Evolutionary conservation across 2,888 invertebrate genomes (phyloP).

Genomic region (Limnephilus lunatus): DNA sequence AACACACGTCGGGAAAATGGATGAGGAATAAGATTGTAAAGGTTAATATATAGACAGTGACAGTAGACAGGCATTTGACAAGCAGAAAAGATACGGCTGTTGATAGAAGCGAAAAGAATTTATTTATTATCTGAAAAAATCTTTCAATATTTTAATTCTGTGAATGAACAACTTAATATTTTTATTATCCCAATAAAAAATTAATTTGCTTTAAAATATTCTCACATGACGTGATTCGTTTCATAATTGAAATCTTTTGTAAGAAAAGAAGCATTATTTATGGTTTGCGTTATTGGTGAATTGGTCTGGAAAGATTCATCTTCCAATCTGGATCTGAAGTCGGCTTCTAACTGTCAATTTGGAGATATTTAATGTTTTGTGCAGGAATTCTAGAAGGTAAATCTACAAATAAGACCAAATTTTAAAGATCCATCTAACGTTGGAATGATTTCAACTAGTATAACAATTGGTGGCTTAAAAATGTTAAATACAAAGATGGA

Average conservation of each 20-base stretch:
- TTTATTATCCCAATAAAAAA: not conserved
- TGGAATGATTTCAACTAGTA: not conserved
- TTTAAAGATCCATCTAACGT: not conserved
- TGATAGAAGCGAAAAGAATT: slow-evolving; percentile 26
- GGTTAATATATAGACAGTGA: slow-evolving; percentile 49
- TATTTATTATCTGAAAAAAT: slow-evolving; percentile 36
- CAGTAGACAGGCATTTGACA: slow-evolving; percentile 48
- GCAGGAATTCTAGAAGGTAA: not conserved
- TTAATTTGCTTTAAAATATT: not conserved
- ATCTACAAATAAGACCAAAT: not conserved
- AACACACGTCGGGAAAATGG: slow-evolving; percentile 49
- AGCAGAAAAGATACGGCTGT: slow-evolving; percentile 49
- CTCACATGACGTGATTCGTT: not conserved
- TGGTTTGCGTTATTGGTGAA: not conserved
- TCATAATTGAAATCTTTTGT: not conserved
- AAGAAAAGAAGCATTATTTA: not conserved
- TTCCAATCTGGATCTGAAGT: not conserved
- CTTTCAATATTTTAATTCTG: slow-evolving; percentile 14
- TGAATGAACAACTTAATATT: not conserved
- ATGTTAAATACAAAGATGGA: not conserved
- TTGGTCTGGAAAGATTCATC: not conserved
- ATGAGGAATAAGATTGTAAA: slow-evolving; percentile 52
- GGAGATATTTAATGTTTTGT: not conserved
- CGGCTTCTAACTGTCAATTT: too few relatives aligned
- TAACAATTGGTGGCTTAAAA: not conserved